phyloP scores from a whole-genome alignment of 2,797 vertebrate genomes.

The Melanogrammus aeglefinus region DNA sequence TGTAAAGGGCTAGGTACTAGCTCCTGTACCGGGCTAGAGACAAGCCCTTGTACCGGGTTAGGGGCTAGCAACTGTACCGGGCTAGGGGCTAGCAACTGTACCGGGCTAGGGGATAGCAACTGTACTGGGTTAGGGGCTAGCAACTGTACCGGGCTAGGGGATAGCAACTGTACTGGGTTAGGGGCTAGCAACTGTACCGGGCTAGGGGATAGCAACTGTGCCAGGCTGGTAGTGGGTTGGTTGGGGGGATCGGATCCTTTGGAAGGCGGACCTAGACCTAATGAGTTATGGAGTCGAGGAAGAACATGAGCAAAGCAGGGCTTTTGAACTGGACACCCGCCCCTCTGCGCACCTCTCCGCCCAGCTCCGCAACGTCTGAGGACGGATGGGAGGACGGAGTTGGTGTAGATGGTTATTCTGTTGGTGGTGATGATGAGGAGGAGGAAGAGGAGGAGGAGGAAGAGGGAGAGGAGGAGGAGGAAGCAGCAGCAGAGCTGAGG shows the following conservation, averaged over 20 bases:
- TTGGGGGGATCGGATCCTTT: background rate
- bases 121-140: background rate
- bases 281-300: slow-evolving; percentile 54
- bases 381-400: slow-evolving; percentile 50
- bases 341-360: slow-evolving; percentile 41
- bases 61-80: too few relatives aligned
- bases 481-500: background rate
- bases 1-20: slow-evolving; percentile 35
- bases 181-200: background rate
- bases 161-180: background rate
- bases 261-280: background rate
- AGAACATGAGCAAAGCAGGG: slow-evolving; percentile 41
- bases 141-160: background rate
- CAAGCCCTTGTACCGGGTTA: background rate
- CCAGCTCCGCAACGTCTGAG: slow-evolving; percentile 43
- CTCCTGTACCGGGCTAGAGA: background rate
- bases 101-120: background rate
- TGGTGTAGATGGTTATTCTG: background rate
- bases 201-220: background rate
- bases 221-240: background rate
- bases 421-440: background rate
- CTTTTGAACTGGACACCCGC: slow-evolving; percentile 61
- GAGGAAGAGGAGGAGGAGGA: slow-evolving; percentile 9
- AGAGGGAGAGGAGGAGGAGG: slow-evolving; percentile 16
- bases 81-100: background rate